Base-by-base conservation (phyloP, 1,140 invertebrate genomes). In the Rhizoglyphus robini region DNA sequence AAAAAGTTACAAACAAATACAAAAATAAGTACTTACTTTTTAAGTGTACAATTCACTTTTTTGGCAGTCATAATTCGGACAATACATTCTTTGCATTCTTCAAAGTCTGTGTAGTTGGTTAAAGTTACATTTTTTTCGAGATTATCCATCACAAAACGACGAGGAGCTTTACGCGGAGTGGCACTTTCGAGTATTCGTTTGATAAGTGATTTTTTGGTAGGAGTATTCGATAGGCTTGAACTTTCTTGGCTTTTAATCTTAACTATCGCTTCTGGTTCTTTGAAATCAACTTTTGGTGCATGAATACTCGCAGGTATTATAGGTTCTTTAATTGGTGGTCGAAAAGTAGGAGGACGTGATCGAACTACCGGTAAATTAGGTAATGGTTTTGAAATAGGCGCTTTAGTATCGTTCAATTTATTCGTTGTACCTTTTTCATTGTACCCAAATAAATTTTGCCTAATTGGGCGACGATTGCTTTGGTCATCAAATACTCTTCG, bases 181-280 rank as follows among this genome's bases (percentile, higher is more conserved):
- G 67, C 67, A 23, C 59, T 36, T 47, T 54, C 64, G 27, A 66
- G 23, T 20, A 68, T 32, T 36, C 64, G 36, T 34, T 68, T 68
- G 0, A 68, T 15, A 15, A 68, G 32, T 46, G 65, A 47, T 46
- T 64, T 66, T 49, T 68, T 68, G 8, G 67, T 68, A n/a, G 47
- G 47, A 5, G 47, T 51, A 25, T 13, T 13, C 3, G 41, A 3
- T 8, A 8, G 18, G 3, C 15, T 8, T 3, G 41, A n/a, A 46
- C 15, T 46, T 46, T 46, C 23, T 46, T 46, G 41, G 15, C 1
- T n/a, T n/a, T n/a, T n/a, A n/a, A n/a, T n/a, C n/a, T n/a, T n/a
- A n/a, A n/a, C n/a, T n/a, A n/a, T n/a, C n/a, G n/a, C n/a, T n/a
- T n/a, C n/a, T n/a, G n/a, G n/a, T n/a, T n/a, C n/a, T n/a, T n/a